These are phyloP conservation scores for Andrena bicolor DNA, from an alignment of 2,888 invertebrate species.

Conservation along the genomic window DNA sequence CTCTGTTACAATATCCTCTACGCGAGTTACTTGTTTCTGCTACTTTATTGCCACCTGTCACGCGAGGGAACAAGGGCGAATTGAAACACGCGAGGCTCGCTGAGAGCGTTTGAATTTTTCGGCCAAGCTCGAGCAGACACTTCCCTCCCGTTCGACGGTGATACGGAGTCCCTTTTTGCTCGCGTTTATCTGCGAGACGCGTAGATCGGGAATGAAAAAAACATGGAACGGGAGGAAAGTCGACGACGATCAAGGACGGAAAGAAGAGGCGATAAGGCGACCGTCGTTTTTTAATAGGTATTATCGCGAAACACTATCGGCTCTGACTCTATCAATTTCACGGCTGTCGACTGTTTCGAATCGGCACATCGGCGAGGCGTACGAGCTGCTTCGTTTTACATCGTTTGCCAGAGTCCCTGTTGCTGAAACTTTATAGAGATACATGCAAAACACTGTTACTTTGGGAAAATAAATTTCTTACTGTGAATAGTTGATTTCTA, in stretches of 20 bases:
- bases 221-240: conserved; percentile 5
- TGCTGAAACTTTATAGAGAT: background rate
- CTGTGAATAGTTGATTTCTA: no score
- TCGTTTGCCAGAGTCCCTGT: conserved; percentile 5
- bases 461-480: no score
- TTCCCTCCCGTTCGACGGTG: background rate
- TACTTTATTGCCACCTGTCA: conserved; percentile 1
- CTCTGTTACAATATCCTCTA: no score
- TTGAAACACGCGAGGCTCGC: conserved; percentile 4
- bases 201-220: background rate
- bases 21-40: conserved; percentile 11
- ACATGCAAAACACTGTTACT: background rate
- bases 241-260: conserved; percentile 43
- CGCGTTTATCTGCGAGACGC: background rate
- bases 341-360: conserved; percentile 43
- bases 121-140: background rate
- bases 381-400: conserved; percentile 19
- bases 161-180: background rate
- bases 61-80: background rate
- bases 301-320: conserved; percentile 66
- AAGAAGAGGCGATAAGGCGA: conserved; percentile 63
- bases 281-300: conserved; percentile 4
- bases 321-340: conserved; percentile 61
- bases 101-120: background rate
- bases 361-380: background rate